phyloP scores from a whole-genome alignment of 2,888 invertebrate species.

The Leptopilina syphax region DNA sequence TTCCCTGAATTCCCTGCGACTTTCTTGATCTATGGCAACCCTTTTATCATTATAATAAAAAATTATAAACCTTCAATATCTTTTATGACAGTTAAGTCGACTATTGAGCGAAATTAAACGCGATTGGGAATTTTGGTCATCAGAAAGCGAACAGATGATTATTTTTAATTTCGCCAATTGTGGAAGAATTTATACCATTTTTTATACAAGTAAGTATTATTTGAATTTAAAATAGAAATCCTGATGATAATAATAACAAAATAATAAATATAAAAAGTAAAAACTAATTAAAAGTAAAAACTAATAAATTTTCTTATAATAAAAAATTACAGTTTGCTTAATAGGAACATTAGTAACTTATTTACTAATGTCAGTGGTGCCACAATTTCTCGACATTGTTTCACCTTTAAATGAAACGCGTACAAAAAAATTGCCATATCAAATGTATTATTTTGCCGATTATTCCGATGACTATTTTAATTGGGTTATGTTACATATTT shows the following conservation, averaged over 20 bases:
- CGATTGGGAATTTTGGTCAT: background rate
- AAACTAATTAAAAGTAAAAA: no score
- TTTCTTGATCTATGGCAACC: no score
- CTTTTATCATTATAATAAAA: no score
- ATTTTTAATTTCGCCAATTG: background rate
- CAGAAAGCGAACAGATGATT: background rate
- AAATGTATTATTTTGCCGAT: background rate
- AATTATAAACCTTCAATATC: no score
- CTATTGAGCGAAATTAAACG: background rate
- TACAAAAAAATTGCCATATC: background rate
- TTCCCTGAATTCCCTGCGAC: background rate
- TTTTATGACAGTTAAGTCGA: background rate
- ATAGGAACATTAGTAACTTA: background rate
- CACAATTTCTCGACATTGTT: conserved; percentile 8
- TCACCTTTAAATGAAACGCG: background rate
- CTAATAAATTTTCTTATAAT: no score
- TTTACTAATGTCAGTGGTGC: background rate
- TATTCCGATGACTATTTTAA: background rate
- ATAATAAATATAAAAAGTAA: no score
- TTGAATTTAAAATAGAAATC: no score
- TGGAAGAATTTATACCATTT: conserved; percentile 16
- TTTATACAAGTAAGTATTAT: background rate
- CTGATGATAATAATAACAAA: no score
- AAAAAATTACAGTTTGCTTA: background rate
- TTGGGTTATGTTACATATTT: background rate